Percentiles rank a stretch among this genome's conserved stretches.
Conservation (phyloP, 2,888 invertebrate genomes). For the Drosophila atroscutellata region DNA sequence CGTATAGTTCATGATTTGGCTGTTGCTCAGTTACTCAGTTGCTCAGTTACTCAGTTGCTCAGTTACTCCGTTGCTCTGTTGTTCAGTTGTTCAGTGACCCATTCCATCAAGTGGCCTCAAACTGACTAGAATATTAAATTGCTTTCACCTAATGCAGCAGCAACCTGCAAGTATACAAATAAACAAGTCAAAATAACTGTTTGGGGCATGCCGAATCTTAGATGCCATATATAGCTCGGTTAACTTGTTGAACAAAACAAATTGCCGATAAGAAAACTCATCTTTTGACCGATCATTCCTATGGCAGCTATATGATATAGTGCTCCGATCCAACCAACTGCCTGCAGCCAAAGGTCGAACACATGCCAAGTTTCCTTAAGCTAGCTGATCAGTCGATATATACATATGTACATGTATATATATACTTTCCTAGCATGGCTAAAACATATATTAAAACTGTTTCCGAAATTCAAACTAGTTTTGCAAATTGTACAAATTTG, state of each 20-base stretch:
- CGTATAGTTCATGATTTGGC: not conserved
- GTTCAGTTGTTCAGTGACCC: not conserved
- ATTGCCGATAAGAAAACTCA: too few relatives aligned
- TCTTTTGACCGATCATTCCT: too few relatives aligned
- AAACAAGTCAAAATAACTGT: too few relatives aligned
- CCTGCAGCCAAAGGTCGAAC: too few relatives aligned
- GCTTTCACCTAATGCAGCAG: constrained; percentile 68
- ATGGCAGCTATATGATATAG: too few relatives aligned
- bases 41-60: not conserved
- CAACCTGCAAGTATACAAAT: constrained; percentile 10
- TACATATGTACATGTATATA: too few relatives aligned
- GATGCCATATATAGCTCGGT: not conserved
- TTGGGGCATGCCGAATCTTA: not conserved
- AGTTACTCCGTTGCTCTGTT: not conserved
- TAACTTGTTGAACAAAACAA: too few relatives aligned
- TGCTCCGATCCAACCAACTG: too few relatives aligned
- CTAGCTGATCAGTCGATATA: not conserved
- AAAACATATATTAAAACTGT: not conserved
- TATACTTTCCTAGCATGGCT: not conserved
- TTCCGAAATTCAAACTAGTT: not conserved
- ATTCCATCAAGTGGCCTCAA: constrained; percentile 46
- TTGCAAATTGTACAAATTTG: not conserved
- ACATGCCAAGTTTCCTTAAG: too few relatives aligned
- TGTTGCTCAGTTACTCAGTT: constrained; percentile 4
- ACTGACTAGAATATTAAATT: not conserved